Evolutionary conservation across 2,888 invertebrate species (phyloP), one percentile per base, ranked within the genome.

Genomic region (Pasiphila rectangulata): DNA sequence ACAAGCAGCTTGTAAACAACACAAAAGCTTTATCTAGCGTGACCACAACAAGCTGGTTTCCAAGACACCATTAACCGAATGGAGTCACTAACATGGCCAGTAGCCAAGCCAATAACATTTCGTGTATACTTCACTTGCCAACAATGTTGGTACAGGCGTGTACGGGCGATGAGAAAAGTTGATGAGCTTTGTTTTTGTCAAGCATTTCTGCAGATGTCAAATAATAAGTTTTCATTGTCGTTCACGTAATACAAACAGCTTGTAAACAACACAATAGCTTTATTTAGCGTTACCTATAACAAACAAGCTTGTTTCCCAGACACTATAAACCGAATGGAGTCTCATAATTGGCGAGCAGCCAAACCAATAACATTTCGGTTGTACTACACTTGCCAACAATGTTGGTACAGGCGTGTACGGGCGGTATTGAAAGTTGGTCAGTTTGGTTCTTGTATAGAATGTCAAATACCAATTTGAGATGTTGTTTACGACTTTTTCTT

Each of bases 101-200:
- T 25, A 29, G 74, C 74, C 74, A 73, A 72, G 50, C 62, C 69
- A 69, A 70, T 72, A 70, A 70, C 72, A 69, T 67, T 63, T 63
- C 58, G 59, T 53, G 57, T 52, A 57, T 59, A 58, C 62, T 63
- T 59, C 64, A 64, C 69, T 74, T 72, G 72, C 69, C 72, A 72
- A 61, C 62, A 57, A 58, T 56, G 48, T 32, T 32, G 32, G 32
- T 17, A 32, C 17, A 32, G 17, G 17, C 32, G 3, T 6, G 32
- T 54, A 56, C 51, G 46, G 35, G 24, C 24, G 25, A 1, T 23
- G 7, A 13, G 19, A 49, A 57, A 57, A 59, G 52, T 59, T 24
- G n/a, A n/a, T n/a, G n/a, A n/a, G 5, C n/a, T n/a, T n/a, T n/a
- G n/a, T n/a, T n/a, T n/a, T n/a, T n/a, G n/a, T 27, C 27, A 27